Evolutionary conservation across 2,888 invertebrate species (phyloP).

Genomic region (Lysandra coridon): DNA sequence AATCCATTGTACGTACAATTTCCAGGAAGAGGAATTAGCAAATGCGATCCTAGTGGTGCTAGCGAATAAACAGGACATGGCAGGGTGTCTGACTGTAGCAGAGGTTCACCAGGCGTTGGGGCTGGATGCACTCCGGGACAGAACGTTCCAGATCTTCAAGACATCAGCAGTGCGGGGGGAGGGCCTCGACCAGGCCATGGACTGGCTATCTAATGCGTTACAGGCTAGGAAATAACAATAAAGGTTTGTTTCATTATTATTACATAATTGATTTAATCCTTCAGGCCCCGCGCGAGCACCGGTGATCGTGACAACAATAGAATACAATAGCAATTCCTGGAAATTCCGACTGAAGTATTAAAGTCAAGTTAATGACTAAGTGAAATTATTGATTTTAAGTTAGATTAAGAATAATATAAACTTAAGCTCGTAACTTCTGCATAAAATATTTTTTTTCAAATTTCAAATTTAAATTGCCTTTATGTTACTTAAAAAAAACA

Average conservation of each 20-base stretch:
- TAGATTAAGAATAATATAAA: too few species aligned
- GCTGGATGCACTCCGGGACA: conserved; percentile 95
- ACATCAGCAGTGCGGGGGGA: conserved; percentile 99
- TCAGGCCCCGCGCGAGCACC: too few species aligned
- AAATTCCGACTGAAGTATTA: too few species aligned
- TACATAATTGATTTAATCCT: too few species aligned
- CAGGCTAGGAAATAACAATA: conserved; percentile 90
- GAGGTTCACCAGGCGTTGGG: conserved; percentile 98
- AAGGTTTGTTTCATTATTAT: conserved; percentile 36
- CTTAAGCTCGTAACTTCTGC: too few species aligned
- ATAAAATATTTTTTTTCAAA: too few species aligned
- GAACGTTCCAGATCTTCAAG: conserved; percentile 99
- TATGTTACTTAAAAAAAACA: too few species aligned
- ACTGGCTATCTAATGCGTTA: conserved; percentile 96
- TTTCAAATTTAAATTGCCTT: too few species aligned
- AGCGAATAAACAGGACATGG: conserved; percentile 99
- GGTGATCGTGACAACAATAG: too few species aligned
- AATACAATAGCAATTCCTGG: too few species aligned
- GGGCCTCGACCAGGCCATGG: conserved; percentile 99
- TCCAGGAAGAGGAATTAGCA: conserved; percentile 97
- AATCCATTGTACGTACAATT: not conserved
- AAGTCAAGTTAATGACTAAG: not conserved
- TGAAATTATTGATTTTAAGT: too few species aligned
- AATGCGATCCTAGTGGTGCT: conserved; percentile 97
- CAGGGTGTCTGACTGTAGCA: conserved; percentile 97